Base-by-base conservation (phyloP, 2,113 vertebrate genomes). In the Periophthalmus modestus region DNA sequence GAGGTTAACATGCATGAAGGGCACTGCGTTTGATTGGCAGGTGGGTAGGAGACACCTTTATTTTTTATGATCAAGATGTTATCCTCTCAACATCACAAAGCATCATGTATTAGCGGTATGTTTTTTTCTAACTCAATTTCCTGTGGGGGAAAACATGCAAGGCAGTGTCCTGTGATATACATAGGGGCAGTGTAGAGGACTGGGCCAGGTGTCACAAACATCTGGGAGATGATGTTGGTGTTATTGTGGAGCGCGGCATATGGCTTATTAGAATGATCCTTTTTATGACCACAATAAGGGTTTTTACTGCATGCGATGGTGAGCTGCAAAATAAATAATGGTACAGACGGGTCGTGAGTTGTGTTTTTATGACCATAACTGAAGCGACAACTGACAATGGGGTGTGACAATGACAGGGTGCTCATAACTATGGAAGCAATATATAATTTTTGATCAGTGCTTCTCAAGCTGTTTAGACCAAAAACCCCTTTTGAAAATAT, bases 1-100 rank as follows among this genome's bases (percentile, higher is more conserved):
- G 1, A 28, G 47, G 70, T 66, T 74, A 84, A 88, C 81, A 87
- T 81, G 85, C 85, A 87, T 88, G 83, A 89, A 85, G 85, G 87
- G 73, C 84, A 81, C 71, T 19, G 81, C 63, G 61, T 81, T 74
- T 87, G 88, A 91, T 72, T 89, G 88, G 72, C 85, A 77, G 75
- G 69, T 76, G 78, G 68, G 74, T 69, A 65, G 52, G 75, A 72
- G 55, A 78, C 71, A 63, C 68, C 48, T 13, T 59, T 74, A 46
- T 61, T 59, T 39, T 82, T 58, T 66, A 50, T 66, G 16, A 70
- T 82, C 63, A 34, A 77, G 72, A 80, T 66, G 34, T 28, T 74
- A 72, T 79, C 74, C 43, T 33, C 74, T 74, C 71, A 77, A 78
- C 77, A 61, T 39, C 24, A 68, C 24, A 70, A 33, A 61, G 28